Evolutionary conservation across 1,140 invertebrate species (phyloP), one percentile per base, ranked within the genome.

Genomic region (Sipha flava): DNA sequence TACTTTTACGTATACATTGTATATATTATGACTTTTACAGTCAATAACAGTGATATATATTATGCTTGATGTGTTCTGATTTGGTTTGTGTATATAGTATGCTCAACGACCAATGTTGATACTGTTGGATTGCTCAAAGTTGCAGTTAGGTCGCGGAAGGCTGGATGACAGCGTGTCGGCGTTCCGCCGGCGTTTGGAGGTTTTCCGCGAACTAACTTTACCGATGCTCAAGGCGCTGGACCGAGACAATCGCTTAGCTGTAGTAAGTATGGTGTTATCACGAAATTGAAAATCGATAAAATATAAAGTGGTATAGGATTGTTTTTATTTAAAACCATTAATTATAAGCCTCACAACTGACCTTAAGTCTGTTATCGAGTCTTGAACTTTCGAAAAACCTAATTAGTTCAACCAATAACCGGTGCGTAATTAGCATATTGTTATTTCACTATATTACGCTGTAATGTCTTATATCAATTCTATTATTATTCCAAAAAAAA

Each of bases 141-240:
- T 95, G 31, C 93, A 95, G 85, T 87, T 94, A 49, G 93, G 92
- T 1, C 87, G 93, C 64, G 92, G 92, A 18, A 87, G 93, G 34
- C 85, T 92, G 0, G 94, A 96, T 83, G 94, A 96, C 85, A 94
- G 91, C 21, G 91, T 94, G 3, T 91, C 92, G 1, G 94, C 94
- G 1, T 94, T 96, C 83, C 86, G 92, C 23, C 89, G 91, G 81
- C 88, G 94, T 23, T 86, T 97, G 31, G 92, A 94, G 84, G 88
- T 94, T 80, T 97, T 96, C 85, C 88, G 95, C 1, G 92, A 95
- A 83, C 88, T 93, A 23, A 94, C 94, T 7, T 86, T 97, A 77
- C 95, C 94, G 1, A 94, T 95, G 90, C 87, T 96, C 26, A 96
- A 95, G 85, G 88, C 87, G 0, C 87, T 95, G 84, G 95, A 96